A percentile compares a stretch with the other conserved stretches of the same genome.
Evolutionary conservation across 2,797 vertebrate species (phyloP).

Genomic region (Coregonus suidteri): DNA sequence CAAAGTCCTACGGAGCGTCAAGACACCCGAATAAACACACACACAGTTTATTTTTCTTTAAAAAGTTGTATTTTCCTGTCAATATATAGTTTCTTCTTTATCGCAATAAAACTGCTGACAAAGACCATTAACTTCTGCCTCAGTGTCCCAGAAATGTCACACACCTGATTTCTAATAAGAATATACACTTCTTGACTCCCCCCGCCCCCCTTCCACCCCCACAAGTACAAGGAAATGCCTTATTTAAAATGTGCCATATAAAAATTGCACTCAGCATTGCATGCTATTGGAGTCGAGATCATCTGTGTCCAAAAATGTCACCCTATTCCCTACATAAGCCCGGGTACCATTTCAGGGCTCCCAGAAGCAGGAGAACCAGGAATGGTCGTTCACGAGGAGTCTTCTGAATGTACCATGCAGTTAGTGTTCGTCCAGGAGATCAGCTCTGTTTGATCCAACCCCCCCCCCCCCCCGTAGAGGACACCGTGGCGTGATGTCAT

Average conservation of each 20-base stretch:
- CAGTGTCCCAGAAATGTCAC: slow-evolving; percentile 77
- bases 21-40: slow-evolving; percentile 68
- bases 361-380: slow-evolving; percentile 48
- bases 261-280: slow-evolving; percentile 65
- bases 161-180: slow-evolving; percentile 16
- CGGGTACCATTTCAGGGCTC: neutral
- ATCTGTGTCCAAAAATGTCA: too few relatives aligned
- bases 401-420: slow-evolving; percentile 55
- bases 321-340: too few relatives aligned
- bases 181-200: slow-evolving; percentile 58
- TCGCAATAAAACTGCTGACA: slow-evolving; percentile 88
- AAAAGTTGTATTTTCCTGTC: slow-evolving; percentile 95
- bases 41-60: slow-evolving; percentile 76
- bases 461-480: slow-evolving; percentile 39
- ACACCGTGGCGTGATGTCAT: slow-evolving; percentile 52
- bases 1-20: slow-evolving; percentile 84
- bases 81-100: slow-evolving; percentile 87
- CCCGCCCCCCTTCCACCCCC: slow-evolving; percentile 58
- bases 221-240: slow-evolving; percentile 74
- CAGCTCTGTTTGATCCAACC: slow-evolving; percentile 40
- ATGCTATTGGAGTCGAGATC: neutral
- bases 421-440: slow-evolving; percentile 41
- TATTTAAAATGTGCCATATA: slow-evolving; percentile 66
- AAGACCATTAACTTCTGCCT: slow-evolving; percentile 84
- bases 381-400: slow-evolving; percentile 49